Conservation (phyloP, 2,113 vertebrate species). For the Sciurus niger region DNA sequence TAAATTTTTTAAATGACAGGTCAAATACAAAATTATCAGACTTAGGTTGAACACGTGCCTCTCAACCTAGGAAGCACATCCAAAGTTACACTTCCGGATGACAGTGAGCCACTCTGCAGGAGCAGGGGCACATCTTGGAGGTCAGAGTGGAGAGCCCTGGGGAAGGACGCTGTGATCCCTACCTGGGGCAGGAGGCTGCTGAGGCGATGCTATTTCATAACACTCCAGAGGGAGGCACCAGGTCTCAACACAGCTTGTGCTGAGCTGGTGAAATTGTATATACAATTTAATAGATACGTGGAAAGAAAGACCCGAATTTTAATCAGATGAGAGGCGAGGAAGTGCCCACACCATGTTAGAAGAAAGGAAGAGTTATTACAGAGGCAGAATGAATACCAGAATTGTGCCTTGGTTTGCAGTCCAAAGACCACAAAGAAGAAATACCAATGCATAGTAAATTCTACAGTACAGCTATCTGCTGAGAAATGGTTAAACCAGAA, state of each 20-base stretch:
- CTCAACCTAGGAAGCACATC: neutral
- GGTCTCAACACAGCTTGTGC: neutral
- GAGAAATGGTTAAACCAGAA: neutral
- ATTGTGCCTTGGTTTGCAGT: neutral
- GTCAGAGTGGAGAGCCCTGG: neutral
- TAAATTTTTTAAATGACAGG: neutral
- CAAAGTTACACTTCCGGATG: neutral
- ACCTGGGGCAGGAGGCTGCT: neutral
- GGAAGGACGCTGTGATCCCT: neutral
- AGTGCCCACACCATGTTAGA: neutral
- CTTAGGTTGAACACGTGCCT: neutral
- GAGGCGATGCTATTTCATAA: neutral
- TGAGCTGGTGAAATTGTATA: neutral
- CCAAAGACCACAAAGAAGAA: neutral
- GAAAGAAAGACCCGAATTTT: neutral
- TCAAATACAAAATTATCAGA: neutral
- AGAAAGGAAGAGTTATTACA: neutral
- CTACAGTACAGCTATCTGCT: neutral
- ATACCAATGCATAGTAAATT: neutral
- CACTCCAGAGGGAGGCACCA: neutral
- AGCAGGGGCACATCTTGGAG: neutral
- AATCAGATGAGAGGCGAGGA: neutral
- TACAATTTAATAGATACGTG: rapidly evolving
- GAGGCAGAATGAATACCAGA: neutral
- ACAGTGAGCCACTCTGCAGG: neutral